These are phyloP conservation scores for Heliconius aoede DNA, from an alignment of 2,888 invertebrate species.

Conservation along the genomic window DNA sequence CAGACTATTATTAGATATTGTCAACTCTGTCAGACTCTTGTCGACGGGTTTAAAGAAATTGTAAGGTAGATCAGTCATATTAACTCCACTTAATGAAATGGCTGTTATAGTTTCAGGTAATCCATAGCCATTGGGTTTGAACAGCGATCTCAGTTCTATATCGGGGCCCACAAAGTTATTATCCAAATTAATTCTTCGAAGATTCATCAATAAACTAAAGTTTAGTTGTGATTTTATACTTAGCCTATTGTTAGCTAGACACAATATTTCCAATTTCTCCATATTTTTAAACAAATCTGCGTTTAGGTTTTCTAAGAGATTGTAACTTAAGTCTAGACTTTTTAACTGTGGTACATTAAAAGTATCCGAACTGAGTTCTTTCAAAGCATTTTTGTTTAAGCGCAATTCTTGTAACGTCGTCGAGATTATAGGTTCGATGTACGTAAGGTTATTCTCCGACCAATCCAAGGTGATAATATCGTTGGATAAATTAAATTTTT, in stretches of 20 bases:
- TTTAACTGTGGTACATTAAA: conserved; percentile 63
- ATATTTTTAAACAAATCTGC: conserved; percentile 64
- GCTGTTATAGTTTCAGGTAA: conserved; percentile 50
- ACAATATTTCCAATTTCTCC: conserved; percentile 66
- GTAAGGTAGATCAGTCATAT: conserved; percentile 59
- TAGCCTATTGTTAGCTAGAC: conserved; percentile 71
- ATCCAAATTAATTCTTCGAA: conserved; percentile 70
- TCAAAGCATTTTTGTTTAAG: conserved; percentile 63
- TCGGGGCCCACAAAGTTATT: conserved; percentile 68
- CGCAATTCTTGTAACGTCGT: conserved; percentile 58
- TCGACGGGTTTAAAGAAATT: conserved; percentile 67
- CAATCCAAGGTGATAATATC: conserved; percentile 62
- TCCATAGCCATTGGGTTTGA: conserved; percentile 60
- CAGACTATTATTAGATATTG: conserved; percentile 81
- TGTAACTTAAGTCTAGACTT: conserved; percentile 69
- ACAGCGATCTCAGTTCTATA: conserved; percentile 59
- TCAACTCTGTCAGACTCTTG: conserved; percentile 67
- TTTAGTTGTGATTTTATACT: conserved; percentile 61
- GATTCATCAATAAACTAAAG: conserved; percentile 65
- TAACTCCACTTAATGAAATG: conserved; percentile 62
- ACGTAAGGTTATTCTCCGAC: conserved; percentile 63
- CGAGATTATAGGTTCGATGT: conserved; percentile 58
- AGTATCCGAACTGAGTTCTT: conserved; percentile 56
- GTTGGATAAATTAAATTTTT: conserved; percentile 56
- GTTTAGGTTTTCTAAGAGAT: conserved; percentile 63